These are phyloP conservation scores for human (Homo sapiens) DNA, from an alignment of 2,113 vertebrate genomes.

Conservation along the genomic window DNA sequence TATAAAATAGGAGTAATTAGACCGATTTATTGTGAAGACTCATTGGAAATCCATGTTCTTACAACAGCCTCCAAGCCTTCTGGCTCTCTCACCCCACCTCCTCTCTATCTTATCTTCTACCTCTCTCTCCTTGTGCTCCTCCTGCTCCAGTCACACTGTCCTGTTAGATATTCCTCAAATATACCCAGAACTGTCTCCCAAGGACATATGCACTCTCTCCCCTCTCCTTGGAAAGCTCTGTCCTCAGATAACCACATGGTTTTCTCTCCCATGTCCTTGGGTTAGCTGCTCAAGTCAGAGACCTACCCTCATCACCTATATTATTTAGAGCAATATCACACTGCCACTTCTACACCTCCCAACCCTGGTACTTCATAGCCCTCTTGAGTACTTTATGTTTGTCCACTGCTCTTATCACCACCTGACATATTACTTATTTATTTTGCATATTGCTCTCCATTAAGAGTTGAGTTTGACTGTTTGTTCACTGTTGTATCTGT, in stretches of 20 bases:
- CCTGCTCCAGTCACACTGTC: background rate
- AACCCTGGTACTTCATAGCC: background rate
- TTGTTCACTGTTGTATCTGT: background rate
- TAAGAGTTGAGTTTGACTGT: background rate
- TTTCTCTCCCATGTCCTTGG: background rate
- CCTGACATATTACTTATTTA: background rate
- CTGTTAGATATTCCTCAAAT: background rate
- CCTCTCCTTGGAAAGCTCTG: background rate
- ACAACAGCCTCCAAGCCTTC: background rate
- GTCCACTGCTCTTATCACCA: no score
- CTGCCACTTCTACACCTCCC: background rate
- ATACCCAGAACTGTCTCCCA: background rate
- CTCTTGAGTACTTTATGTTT: background rate
- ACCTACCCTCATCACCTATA: background rate
- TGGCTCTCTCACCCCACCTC: background rate
- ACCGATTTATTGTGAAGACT: background rate
- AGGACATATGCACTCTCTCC: background rate
- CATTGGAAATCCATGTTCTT: background rate
- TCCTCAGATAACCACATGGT: background rate
- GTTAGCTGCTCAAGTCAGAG: background rate
- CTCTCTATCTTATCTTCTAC: background rate
- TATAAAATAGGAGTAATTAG: background rate
- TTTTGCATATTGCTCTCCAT: background rate
- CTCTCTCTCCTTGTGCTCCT: background rate
- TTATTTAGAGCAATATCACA: no score